Percentiles rank a stretch among this genome's conserved stretches.
Evolutionary conservation across 2,888 invertebrate species (phyloP).

Genomic region (Lysandra bellargus): DNA sequence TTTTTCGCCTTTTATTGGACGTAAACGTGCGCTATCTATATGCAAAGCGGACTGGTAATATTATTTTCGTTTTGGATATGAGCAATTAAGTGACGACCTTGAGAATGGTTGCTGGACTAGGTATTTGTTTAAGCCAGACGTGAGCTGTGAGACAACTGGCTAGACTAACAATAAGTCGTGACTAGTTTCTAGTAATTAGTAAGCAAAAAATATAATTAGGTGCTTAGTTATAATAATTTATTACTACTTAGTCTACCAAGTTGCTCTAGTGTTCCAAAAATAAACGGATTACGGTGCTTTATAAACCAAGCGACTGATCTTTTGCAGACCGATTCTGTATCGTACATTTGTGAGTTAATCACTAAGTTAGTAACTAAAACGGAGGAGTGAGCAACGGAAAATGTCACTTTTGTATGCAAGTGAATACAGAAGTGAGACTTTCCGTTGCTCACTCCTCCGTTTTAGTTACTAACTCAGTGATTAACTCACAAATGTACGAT

Average conservation of each 20-base stretch:
- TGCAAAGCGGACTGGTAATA: not conserved
- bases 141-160: not conserved
- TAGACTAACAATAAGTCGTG: not conserved
- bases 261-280: no score
- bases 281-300: no score
- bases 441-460: no score
- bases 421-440: no score
- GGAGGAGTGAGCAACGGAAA: no score
- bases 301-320: no score
- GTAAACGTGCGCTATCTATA: not conserved
- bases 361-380: no score
- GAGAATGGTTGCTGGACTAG: not conserved
- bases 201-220: not conserved
- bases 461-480: no score
- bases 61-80: conserved; percentile 1
- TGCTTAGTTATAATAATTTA: not conserved
- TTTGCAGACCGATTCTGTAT: no score
- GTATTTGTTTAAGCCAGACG: not conserved
- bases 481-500: no score
- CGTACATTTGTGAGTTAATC: no score
- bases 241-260: not conserved
- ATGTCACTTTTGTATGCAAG: no score
- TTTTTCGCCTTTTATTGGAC: not conserved
- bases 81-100: not conserved
- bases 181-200: not conserved